These are phyloP conservation scores for Hylyphantes graminicola DNA, from an alignment of 1,140 invertebrate genomes.

Conservation along the genomic window DNA sequence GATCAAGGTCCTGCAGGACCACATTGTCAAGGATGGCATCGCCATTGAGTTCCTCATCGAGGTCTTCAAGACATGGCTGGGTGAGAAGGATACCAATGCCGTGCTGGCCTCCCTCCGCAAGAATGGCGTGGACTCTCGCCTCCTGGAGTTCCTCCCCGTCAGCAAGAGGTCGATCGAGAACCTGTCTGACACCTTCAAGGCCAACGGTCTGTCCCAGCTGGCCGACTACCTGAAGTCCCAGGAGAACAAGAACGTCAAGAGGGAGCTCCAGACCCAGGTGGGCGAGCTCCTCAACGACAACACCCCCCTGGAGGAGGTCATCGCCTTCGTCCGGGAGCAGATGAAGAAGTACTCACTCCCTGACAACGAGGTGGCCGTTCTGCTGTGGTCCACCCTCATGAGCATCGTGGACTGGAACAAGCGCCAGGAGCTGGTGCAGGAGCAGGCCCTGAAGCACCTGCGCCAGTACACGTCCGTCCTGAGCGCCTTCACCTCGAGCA, in stretches of 20 bases:
- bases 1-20: slow-evolving; percentile 74
- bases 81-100: slow-evolving; percentile 87
- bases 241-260: slow-evolving; percentile 85
- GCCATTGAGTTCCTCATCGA: slow-evolving; percentile 92
- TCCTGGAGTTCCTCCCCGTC: slow-evolving; percentile 64
- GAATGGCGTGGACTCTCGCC: slow-evolving; percentile 83
- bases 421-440: slow-evolving; percentile 94
- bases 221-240: slow-evolving; percentile 65
- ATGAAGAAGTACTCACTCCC: slow-evolving; percentile 82
- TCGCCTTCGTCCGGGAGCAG: slow-evolving; percentile 85
- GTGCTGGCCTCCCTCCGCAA: slow-evolving; percentile 87
- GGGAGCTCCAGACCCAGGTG: slow-evolving; percentile 80
- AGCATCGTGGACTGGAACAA: slow-evolving; percentile 96
- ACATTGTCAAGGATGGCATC: slow-evolving; percentile 92
- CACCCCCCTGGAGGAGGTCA: slow-evolving; percentile 79
- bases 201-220: slow-evolving; percentile 61
- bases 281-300: slow-evolving; percentile 85
- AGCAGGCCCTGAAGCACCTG: slow-evolving; percentile 92
- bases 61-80: slow-evolving; percentile 90
- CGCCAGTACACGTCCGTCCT: slow-evolving; percentile 86
- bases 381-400: slow-evolving; percentile 93
- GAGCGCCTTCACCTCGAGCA: slow-evolving; percentile 82
- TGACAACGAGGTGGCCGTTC: slow-evolving; percentile 86
- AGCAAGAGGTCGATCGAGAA: slow-evolving; percentile 62
- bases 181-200: slow-evolving; percentile 57